phyloP scores from a whole-genome alignment of 1,140 invertebrate genomes.

The Leptopilina boulardi region DNA sequence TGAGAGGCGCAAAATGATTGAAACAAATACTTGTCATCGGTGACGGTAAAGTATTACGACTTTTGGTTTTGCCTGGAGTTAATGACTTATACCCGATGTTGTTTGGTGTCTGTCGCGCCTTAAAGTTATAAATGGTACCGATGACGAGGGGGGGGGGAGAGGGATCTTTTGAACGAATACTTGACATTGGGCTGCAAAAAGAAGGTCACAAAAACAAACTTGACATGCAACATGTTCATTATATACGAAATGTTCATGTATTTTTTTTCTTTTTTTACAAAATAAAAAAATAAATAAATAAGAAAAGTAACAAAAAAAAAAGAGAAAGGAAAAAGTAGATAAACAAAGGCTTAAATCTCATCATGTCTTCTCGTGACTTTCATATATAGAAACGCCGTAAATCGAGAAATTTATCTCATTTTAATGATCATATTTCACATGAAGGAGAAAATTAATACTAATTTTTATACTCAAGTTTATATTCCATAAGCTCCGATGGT shows the following conservation, averaged over 20 bases:
- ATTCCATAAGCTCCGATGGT: background rate
- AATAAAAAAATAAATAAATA: background rate
- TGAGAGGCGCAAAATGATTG: no score
- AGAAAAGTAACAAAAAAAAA: no score
- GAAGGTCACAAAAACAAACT: background rate
- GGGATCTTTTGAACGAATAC: background rate
- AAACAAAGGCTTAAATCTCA: no score
- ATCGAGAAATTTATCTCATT: background rate
- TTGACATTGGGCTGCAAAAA: slow-evolving; percentile 15
- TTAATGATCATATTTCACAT: background rate
- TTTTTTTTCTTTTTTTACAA: background rate
- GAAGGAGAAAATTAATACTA: slow-evolving; percentile 10
- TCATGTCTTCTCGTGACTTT: background rate
- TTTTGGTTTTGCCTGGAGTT: background rate
- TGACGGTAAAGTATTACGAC: background rate
- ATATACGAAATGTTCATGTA: background rate
- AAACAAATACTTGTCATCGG: background rate
- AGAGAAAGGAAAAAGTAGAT: no score
- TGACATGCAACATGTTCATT: slow-evolving; percentile 7
- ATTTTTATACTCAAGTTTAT: slow-evolving; percentile 1
- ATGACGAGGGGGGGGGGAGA: background rate
- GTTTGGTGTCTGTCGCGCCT: slow-evolving; percentile 1
- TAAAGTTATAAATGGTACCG: slow-evolving; percentile 18
- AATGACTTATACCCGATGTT: slow-evolving; percentile 20
- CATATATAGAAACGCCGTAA: background rate